Evolutionary conservation across 2,113 vertebrate species (phyloP).

Genomic region (Phaethon lepturus): DNA sequence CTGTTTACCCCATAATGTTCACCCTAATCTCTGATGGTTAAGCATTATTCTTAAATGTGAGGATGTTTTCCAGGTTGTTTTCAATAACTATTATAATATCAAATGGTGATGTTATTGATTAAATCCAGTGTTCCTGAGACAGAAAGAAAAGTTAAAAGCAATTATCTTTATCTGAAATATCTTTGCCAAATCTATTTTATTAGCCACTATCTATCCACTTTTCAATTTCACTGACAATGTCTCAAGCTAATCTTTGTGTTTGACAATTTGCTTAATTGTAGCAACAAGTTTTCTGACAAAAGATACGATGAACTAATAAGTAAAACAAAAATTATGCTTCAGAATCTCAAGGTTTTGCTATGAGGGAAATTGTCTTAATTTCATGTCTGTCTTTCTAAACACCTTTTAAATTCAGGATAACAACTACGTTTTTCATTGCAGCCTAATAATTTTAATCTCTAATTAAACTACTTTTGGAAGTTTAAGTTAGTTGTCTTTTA

Average conservation of each 20-base stretch:
- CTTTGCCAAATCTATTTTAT: not conserved
- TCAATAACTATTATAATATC: not conserved
- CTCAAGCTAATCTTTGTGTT: not conserved
- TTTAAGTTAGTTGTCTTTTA: not conserved
- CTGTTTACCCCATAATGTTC: not conserved
- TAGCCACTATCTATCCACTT: not conserved
- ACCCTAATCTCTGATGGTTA: not conserved
- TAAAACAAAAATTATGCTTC: not conserved
- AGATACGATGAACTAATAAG: not conserved
- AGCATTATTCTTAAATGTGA: not conserved
- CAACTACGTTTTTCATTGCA: not conserved
- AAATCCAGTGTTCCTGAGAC: not conserved
- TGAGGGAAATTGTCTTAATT: not conserved
- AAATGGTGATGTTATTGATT: not conserved
- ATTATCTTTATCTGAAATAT: not conserved
- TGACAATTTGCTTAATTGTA: not conserved
- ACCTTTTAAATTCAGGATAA: not conserved
- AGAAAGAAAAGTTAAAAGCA: not conserved
- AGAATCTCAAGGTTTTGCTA: not conserved
- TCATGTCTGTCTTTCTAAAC: not conserved
- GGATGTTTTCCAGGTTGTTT: not conserved
- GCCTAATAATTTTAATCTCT: not conserved
- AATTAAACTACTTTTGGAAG: constrained; percentile 7
- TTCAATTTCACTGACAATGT: not conserved
- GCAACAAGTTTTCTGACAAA: not conserved